Evolutionary conservation across 2,113 vertebrate genomes (phyloP), one percentile per base, ranked within the genome.

Genomic region (Condylura cristata): DNA sequence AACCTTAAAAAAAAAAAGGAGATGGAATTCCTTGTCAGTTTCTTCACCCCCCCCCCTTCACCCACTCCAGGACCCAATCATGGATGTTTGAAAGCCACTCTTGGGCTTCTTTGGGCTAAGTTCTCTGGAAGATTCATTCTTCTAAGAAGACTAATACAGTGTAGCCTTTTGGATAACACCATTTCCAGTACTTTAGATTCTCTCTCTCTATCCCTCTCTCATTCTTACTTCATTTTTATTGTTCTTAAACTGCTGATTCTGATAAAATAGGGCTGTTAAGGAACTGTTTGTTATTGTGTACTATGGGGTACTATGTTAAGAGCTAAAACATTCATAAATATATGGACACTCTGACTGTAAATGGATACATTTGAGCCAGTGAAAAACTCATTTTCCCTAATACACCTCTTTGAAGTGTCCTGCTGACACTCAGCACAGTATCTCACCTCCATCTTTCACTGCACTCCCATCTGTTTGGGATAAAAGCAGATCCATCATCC

Each of bases 301-400:
- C 39, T 56, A n/a, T n/a, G 53, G 82, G 93, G 90, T 96, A 95
- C 96, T 92, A 88, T 97, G 94, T 96, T 96, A 86, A 96, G 95
- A 85, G 76, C 86, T 95, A 82, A 95, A 96, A 96, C 74, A 87
- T 84, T 96, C 96, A 96, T 97, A 96, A 97, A 96, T 96, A 96
- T 90, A 86, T 71, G 78, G 86, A 91, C 87, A 72, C 44, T 91
- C 48, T 0, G 1, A 87, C 87, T 94, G 76, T 94, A 95, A 96
- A 83, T 84, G 80, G 86, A 91, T 91, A 87, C 3, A 17, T 94
- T 95, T 94, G 96, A 93, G 90, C 89, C 94, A 88, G 95, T 90
- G 93, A 96, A 96, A 96, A 97, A 95, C 94, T 94, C 72, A 80
- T 97, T 97, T 97, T 93, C 87, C 85, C 84, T 96, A 95, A 94